Base-by-base conservation (phyloP, 1,140 invertebrate genomes). In the Drosophila melanica region DNA sequence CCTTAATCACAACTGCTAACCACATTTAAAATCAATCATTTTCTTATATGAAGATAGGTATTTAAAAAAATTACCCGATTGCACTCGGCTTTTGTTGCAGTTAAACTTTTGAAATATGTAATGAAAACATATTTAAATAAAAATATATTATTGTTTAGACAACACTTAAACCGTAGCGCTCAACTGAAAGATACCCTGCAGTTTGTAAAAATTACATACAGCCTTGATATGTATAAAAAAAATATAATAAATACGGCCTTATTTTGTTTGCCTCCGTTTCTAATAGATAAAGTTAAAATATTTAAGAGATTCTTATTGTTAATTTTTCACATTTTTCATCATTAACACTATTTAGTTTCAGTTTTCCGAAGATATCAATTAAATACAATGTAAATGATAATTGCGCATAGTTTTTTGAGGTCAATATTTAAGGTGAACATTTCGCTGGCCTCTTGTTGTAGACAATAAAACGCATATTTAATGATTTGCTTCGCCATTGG, bases 401-500 rank as follows among this genome's bases (percentile, higher is more conserved):
- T 10, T 51, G 14, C 11, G 35, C 14, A 35, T 4, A 5, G 9
- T 20, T 10, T 45, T 76, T 62, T 77, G 47, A 77, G 74, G 74
- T 73, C 70, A 67, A 12, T 35, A 30, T 72, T 45, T 65, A 48
- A 51, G 30, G 51, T 47, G 39, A 14, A 57, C 67, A 62, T 73
- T 76, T 73, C 44, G 58, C 51, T 57, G 50, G 42, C 55, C 55
- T 72, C 59, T 62, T 70, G 60, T 58, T 53, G 57, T 42, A 50
- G 50, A 66, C 35, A 47, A 18, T 44, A 59, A 59, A 42, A 50
- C 65, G 81, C 62, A 85, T 85, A 77, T 68, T 67, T 54, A 85
- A 66, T 80, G 9, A 65, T 33, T 60, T 45, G 65, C 67, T 66
- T 75, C 81, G 78, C 37, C 66, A 63, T 71, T 54, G 54, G 44